Evolutionary conservation across 2,888 invertebrate species (phyloP), one percentile per base, ranked within the genome.

Genomic region (Doris montereyensis): DNA sequence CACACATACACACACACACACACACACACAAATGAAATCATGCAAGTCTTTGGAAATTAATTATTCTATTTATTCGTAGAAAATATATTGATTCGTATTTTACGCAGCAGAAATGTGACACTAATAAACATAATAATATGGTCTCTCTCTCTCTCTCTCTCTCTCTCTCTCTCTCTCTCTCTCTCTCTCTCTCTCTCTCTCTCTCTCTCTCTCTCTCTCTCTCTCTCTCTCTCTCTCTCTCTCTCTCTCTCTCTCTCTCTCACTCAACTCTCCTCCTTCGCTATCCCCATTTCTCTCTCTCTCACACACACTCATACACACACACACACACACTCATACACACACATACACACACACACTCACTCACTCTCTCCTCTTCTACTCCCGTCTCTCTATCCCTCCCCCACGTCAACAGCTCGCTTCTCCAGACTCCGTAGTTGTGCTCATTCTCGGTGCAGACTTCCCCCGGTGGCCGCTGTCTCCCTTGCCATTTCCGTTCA

Each of bases 101-200:
- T n/a, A n/a, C n/a, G n/a, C n/a, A n/a, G n/a, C n/a, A n/a, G n/a
- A n/a, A n/a, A n/a, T n/a, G n/a, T n/a, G n/a, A n/a, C n/a, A n/a
- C n/a, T n/a, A n/a, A n/a, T n/a, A n/a, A n/a, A n/a, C n/a, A n/a
- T n/a, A n/a, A n/a, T n/a, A n/a, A n/a, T n/a, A n/a, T n/a, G n/a
- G n/a, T n/a, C 57, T 52, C 21, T 58, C 34, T 24, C 21, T 77
- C 30, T 34, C 52, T 5, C 72, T 34, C 5, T 17, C 13, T 1
- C 8, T 57, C 34, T 72, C 41, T 52, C 72, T 72, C 41, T 52
- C 2, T 24, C 21, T 72, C 52, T 52, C 28, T 72, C 41, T 52
- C 21, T 52, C 52, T n/a, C 32, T 68, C 68, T 26, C 30, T 30
- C 30, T 26, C 28, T 71, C 41, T 21, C 24, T 41, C 72, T 8